Conservation (phyloP, 2,113 vertebrate species). For the Chionomys nivalis region DNA sequence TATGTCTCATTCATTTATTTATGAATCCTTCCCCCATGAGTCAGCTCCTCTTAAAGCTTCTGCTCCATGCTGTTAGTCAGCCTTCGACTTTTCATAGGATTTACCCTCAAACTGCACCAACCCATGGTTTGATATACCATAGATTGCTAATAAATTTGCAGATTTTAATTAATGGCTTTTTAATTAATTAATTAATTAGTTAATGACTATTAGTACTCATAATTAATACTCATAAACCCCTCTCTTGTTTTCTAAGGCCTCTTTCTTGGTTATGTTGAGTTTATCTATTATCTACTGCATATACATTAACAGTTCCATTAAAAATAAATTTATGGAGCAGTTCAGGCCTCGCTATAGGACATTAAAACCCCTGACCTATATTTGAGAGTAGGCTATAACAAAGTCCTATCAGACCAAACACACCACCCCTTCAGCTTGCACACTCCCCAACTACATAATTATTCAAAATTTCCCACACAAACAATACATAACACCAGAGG, state of each 20-base stretch:
- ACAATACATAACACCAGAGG: conserved; percentile 27
- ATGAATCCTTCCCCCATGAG: neutral
- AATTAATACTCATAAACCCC: neutral
- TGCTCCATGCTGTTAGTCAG: neutral
- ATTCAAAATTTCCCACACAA: neutral
- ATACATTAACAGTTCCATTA: neutral
- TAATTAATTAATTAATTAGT: no score
- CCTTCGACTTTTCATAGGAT: neutral
- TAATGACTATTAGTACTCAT: no score
- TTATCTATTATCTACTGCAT: neutral
- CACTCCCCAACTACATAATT: conserved; percentile 24
- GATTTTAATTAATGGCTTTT: conserved; percentile 23
- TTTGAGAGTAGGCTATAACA: neutral
- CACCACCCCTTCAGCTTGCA: conserved; percentile 8
- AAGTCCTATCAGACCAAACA: conserved; percentile 16
- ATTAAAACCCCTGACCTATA: conserved; percentile 9
- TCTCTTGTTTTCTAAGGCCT: neutral
- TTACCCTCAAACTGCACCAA: neutral
- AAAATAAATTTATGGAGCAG: conserved; percentile 34
- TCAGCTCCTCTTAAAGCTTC: neutral
- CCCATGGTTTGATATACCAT: neutral
- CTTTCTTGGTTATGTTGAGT: neutral
- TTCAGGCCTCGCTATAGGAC: neutral
- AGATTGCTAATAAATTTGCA: neutral
- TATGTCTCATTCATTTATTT: conserved; percentile 36